These are phyloP conservation scores for Tetrax tetrax DNA, from an alignment of 2,113 vertebrate species.

Conservation along the genomic window DNA sequence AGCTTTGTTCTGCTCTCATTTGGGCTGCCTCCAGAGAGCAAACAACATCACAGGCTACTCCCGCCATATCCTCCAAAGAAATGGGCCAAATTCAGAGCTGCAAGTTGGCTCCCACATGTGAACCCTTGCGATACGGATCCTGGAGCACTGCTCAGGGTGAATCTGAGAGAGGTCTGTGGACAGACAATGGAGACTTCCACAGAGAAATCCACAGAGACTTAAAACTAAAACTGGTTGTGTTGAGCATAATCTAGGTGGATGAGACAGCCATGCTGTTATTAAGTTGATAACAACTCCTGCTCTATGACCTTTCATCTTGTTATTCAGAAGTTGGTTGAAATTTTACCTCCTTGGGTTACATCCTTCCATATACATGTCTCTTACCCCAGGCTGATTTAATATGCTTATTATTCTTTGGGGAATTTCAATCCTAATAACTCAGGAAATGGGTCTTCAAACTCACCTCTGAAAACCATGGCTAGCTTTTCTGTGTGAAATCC, in stretches of 20 bases:
- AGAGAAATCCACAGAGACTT: background rate
- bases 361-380: background rate
- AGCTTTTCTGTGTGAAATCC: slow-evolving; percentile 3
- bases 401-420: background rate
- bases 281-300: background rate
- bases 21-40: slow-evolving; percentile 59
- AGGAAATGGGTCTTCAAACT: slow-evolving; percentile 64
- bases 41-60: slow-evolving; percentile 59
- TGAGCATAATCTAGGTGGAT: background rate
- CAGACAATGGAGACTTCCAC: background rate
- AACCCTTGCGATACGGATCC: background rate
- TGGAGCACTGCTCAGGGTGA: background rate
- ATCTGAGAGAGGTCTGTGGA: background rate
- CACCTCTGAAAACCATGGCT: background rate
- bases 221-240: background rate
- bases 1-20: slow-evolving; percentile 66
- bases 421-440: slow-evolving; percentile 43
- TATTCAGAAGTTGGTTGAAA: background rate
- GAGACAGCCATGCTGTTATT: background rate
- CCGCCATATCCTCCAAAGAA: slow-evolving; percentile 22
- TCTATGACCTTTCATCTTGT: background rate
- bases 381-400: background rate
- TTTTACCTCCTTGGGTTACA: background rate
- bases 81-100: slow-evolving; percentile 42
- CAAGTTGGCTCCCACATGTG: background rate